These are phyloP conservation scores for Agriopis leucophaearia DNA, from an alignment of 2,888 invertebrate genomes.

Conservation along the genomic window DNA sequence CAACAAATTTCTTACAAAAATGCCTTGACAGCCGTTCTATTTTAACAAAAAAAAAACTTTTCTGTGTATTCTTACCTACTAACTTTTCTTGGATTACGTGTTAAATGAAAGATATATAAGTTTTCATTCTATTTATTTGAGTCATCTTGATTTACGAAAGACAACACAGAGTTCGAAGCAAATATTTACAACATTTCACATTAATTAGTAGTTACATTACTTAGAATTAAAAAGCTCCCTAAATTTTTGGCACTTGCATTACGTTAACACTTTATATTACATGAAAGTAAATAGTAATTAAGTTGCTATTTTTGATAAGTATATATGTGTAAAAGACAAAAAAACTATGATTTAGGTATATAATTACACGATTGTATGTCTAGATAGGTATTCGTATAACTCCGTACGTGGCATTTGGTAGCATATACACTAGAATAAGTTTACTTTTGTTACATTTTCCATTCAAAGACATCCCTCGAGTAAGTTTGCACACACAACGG, in stretches of 20 bases:
- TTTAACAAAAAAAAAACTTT: too few relatives aligned
- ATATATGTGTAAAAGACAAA: too few relatives aligned
- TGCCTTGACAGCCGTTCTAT: too few relatives aligned
- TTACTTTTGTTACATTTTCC: not conserved
- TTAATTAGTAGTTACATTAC: conserved; percentile 48
- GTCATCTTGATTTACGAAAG: conserved; percentile 71
- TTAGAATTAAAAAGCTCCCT: conserved; percentile 79
- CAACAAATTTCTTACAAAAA: too few relatives aligned
- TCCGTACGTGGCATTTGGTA: not conserved
- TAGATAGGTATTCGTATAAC: not conserved
- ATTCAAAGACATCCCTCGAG: not conserved
- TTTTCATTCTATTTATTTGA: conserved; percentile 74
- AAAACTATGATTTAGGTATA: not conserved
- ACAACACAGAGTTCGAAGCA: conserved; percentile 76
- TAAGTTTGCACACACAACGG: not conserved
- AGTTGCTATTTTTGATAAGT: not conserved
- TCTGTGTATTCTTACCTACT: not conserved
- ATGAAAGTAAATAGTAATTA: not conserved
- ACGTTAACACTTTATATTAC: conserved; percentile 53
- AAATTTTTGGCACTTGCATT: conserved; percentile 82
- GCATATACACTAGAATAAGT: not conserved
- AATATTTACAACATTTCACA: conserved; percentile 63
- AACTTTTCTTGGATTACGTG: not conserved
- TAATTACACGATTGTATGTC: not conserved
- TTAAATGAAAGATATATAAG: conserved; percentile 15